Evolutionary conservation across 2,113 vertebrate species (phyloP).

Genomic region (Corapipo altera): DNA sequence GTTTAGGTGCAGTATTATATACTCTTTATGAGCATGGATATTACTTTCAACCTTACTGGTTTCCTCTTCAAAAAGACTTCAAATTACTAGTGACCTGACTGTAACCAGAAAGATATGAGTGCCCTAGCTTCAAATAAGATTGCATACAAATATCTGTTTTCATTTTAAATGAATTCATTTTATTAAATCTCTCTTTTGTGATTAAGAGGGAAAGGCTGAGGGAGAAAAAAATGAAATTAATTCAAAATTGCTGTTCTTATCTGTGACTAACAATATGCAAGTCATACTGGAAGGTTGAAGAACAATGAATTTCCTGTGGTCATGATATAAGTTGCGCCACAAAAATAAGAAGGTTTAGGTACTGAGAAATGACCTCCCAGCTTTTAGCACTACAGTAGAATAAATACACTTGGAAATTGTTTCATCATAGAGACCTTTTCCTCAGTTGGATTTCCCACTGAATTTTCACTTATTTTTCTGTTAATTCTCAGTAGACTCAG

Average conservation of each 20-base stretch:
- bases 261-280: background rate
- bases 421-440: background rate
- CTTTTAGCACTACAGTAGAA: background rate
- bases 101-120: background rate
- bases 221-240: background rate
- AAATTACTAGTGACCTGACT: background rate
- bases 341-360: background rate
- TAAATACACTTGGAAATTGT: background rate
- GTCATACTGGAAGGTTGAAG: background rate
- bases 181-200: background rate
- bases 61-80: background rate
- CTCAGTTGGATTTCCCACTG: background rate
- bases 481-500: constrained; percentile 12
- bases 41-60: background rate
- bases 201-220: background rate
- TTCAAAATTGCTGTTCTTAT: background rate
- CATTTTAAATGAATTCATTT: background rate
- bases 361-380: background rate
- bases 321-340: background rate
- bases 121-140: background rate
- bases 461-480: background rate
- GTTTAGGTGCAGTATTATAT: background rate
- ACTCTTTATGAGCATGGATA: background rate
- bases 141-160: background rate
- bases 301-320: background rate